Evolutionary conservation across 2,797 vertebrate genomes (phyloP), one percentile per base, ranked within the genome.

Genomic region (Gymnoscopelus microlampas): DNA sequence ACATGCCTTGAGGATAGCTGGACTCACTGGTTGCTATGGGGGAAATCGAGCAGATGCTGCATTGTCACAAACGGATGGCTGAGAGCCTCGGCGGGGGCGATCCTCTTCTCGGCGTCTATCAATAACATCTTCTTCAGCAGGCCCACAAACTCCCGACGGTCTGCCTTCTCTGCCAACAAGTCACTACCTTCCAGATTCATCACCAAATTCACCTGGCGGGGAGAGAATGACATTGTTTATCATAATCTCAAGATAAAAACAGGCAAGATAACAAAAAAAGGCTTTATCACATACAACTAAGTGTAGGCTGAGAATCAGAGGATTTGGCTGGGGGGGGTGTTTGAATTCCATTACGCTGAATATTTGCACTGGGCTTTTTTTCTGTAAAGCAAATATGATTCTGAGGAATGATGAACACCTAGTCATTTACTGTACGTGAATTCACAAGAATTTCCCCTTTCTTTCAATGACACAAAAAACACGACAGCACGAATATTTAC

Each of bases 171-270:
- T 63, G 96, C 96, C 88, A 97, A 88, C 89, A 96, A 92, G 90
- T 99, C 97, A 94, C 95, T 96, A 94, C 97, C 97, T 93, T 99
- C 98, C 89, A 99, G 91, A 93, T 98, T 97, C 96, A 99, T 96
- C 92, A 98, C 95, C 89, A 97, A 95, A 94, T 99, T 99, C 95
- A 99, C 98, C 98, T 99, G 82, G 5, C 74, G 68, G 0, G 64
- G 12, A 80, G 59, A 82, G 23, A 61, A n/a, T 32, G 1, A 24
- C 15, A 3, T 26, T 11, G 32, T 24, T 55, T 1, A 66, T 24
- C 50, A 67, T 5, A 57, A 47, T 2, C 23, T 3, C 3, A 26
- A 55, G 8, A 26, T 2, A 26, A 4, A 19, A 53, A 8, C n/a
- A 19, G 51, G 51, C 1, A 55, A 55, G 19, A 2, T n/a, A 5